Evolutionary conservation across 2,113 vertebrate species (phyloP), one percentile per base, ranked within the genome.

Genomic region (Prietella phreatophila): DNA sequence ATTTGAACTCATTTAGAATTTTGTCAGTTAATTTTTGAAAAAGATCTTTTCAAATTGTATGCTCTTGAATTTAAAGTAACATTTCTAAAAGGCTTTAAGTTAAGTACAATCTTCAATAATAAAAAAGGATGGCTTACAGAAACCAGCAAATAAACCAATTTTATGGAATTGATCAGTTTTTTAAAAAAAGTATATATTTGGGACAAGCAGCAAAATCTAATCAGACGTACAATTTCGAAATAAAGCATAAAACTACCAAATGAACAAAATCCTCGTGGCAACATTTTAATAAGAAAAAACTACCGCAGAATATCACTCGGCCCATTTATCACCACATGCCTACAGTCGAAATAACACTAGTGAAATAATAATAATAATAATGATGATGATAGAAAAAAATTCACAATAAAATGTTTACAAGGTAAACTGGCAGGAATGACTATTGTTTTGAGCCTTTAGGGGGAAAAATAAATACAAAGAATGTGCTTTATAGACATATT

Each of bases 401-500:
- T 95, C 96, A 98, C 96, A 93, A 96, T 56, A 95, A 96, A 97
- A 96, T 90, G 93, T 96, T 96, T 96, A 94, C 95, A 94, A 86
- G 93, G 95, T 95, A 96, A 97, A 94, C 92, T 97, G 93, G 92
- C 82, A 87, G 89, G 92, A 96, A 94, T 94, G 95, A 95, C 93
- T 94, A 96, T 95, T 96, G 95, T 96, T 96, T 93, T 95, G 92
- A 96, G 94, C 96, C 97, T 96, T 97, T 95, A 17, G 11, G 14
- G 55, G 94, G 96, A 95, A 97, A 96, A 99, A 99, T 99, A 99
- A 99, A 99, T 99, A 99, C 97, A 97, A 97, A 96, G 95, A 94
- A 95, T 96, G 97, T 98, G 97, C 97, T 98, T 98, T 96, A 96
- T 99, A 96, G 96, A 99, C 97, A 99, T 99, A 99, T 99, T 97